phyloP scores from a whole-genome alignment of 2,888 invertebrate species.

The Melieria crassipennis region DNA sequence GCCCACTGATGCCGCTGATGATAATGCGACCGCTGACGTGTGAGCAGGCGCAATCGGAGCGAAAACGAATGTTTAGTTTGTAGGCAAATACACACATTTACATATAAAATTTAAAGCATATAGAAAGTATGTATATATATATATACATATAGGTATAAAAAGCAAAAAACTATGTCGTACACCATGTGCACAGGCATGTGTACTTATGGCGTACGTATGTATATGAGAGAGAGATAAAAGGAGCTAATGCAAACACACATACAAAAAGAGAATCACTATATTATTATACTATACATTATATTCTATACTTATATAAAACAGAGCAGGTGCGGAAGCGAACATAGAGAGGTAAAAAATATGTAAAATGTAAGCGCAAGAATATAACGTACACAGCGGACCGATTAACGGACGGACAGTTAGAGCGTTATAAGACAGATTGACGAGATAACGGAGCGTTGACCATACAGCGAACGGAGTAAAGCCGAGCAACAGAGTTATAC shows the following conservation, averaged over 20 bases:
- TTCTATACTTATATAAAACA: conserved; percentile 22
- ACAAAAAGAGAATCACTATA: conserved; percentile 16
- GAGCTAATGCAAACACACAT: conserved; percentile 50
- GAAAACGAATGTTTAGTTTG: conserved; percentile 22
- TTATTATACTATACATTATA: conserved; percentile 8
- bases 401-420: no score
- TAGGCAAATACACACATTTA: conserved; percentile 18
- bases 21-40: background rate
- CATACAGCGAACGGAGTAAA: no score
- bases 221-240: conserved; percentile 32
- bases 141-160: conserved; percentile 33
- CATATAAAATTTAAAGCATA: conserved; percentile 19
- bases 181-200: no score
- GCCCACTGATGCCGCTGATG: conserved; percentile 52
- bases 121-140: conserved; percentile 39
- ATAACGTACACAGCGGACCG: no score
- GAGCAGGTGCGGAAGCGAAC: background rate
- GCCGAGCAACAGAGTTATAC: conserved; percentile 28
- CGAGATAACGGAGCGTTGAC: no score
- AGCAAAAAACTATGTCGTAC: conserved; percentile 16
- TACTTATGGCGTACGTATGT: conserved; percentile 21
- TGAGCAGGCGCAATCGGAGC: no score
- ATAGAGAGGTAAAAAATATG: conserved; percentile 31
- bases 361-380: conserved; percentile 1
- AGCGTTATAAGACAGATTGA: no score